Evolutionary conservation across 2,888 invertebrate species (phyloP).

Genomic region (Gibbula magus): DNA sequence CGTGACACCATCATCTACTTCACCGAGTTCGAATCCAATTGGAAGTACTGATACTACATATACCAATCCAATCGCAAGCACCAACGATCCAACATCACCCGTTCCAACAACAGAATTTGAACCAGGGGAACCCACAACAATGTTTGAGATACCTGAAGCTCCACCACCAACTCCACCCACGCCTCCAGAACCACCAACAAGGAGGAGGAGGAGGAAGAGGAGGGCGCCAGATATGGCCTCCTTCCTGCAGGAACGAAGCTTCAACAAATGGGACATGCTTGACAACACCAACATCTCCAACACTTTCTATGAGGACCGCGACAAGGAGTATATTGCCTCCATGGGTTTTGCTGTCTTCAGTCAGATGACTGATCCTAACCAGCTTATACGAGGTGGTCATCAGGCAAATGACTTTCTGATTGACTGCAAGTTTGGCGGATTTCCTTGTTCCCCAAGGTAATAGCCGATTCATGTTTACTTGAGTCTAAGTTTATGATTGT

Average conservation of each 20-base stretch:
- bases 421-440: constrained; percentile 56
- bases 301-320: constrained; percentile 33
- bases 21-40: not conserved
- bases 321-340: constrained; percentile 42
- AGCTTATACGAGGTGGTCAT: constrained; percentile 51
- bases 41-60: not conserved
- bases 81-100: not conserved
- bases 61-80: not conserved
- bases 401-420: constrained; percentile 55
- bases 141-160: not conserved
- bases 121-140: not conserved
- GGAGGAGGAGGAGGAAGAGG: not conserved
- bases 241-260: constrained; percentile 39
- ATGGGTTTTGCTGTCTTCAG: constrained; percentile 51
- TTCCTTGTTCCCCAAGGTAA: constrained; percentile 60
- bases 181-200: not conserved
- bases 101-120: not conserved
- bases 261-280: constrained; percentile 60
- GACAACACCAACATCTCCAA: constrained; percentile 33
- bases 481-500: no score
- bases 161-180: not conserved
- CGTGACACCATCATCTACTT: not conserved
- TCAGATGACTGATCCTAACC: constrained; percentile 26
- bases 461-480: no score
- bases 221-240: not conserved